Conservation (phyloP, 2,113 vertebrate genomes). For the Nothocercus nigrocapillus region DNA sequence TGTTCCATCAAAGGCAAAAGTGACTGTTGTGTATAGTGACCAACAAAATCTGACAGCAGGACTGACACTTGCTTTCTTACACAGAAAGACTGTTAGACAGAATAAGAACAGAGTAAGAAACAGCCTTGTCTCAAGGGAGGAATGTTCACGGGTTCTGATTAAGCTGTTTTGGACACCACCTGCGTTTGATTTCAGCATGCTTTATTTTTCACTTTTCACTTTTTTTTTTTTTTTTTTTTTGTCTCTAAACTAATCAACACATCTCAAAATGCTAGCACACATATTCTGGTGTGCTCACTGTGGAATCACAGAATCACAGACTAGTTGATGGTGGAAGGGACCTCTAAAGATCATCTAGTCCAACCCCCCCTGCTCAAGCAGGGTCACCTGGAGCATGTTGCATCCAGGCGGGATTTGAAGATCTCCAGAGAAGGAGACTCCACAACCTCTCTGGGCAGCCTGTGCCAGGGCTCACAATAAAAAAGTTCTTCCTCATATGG, state of each 20-base stretch:
- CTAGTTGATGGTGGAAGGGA: too few species aligned
- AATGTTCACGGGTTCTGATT: background rate
- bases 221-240: too few species aligned
- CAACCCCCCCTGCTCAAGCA: too few species aligned
- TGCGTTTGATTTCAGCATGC: background rate
- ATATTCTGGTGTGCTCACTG: background rate
- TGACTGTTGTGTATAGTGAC: background rate
- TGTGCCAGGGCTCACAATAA: too few species aligned
- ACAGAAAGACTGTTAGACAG: background rate
- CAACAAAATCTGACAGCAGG: background rate
- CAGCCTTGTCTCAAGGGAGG: background rate
- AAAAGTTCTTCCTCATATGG: too few species aligned
- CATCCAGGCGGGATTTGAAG: too few species aligned
- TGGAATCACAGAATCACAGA: too few species aligned
- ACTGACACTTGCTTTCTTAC: background rate
- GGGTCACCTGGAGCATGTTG: too few species aligned
- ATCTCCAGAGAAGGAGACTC: too few species aligned
- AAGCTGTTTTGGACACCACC: fast-evolving
- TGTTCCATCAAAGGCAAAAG: background rate
- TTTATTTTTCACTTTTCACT: background rate
- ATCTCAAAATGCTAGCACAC: background rate
- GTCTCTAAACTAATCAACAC: background rate
- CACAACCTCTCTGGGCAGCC: too few species aligned
- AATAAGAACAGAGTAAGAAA: background rate
- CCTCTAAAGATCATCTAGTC: too few species aligned